Evolutionary conservation across 2,888 invertebrate genomes (phyloP), one percentile per base, ranked within the genome.

Genomic region (Stenichneumon culpator): DNA sequence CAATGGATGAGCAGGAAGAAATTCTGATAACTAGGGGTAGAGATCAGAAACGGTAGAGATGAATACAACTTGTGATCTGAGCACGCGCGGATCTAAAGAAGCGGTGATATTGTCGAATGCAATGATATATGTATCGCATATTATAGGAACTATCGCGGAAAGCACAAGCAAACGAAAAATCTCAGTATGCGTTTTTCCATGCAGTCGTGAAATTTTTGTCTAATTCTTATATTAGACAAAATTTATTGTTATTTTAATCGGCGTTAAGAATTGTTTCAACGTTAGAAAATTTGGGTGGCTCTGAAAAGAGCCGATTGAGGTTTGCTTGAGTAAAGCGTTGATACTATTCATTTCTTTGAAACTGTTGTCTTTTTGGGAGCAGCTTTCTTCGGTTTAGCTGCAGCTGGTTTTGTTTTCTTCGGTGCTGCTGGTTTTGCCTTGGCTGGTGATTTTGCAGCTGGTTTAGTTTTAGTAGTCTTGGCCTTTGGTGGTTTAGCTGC

Each of bases 391-490:
- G 83, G 63, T 69, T 83, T 83, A 3, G 65, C 74, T 3, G 63
- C 54, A 28, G 22, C 60, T 1, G 67, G n/a, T 75, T 79, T 83
- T 3, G 54, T 52, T 47, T 83, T 83, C 22, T 83, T 83, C 5
- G 74, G 22, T 39, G 75, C 3, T 16, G 70, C 70, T 25, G 83
- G 57, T 36, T 83, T 83, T 5, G 90, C 11, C 25, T 95, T 94
- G 89, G 47, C 72, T 11, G 77, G 63, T 5, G 88, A 57, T 39
- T 87, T 88, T 5, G 81, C 60, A 1, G 86, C 84, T 77, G 77
- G 83, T 60, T 86, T 87, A 4, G 84, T 36, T 19, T 83, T 81
- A 3, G 82, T 82, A 1, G 87, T 72, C 50, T 87, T 88, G 4
- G 86, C 72, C 22, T 88, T 88, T 0, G 86, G 84, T 67, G 88